Evolutionary conservation across 2,888 invertebrate species (phyloP).

Genomic region (Caenorhabditis sp.): DNA sequence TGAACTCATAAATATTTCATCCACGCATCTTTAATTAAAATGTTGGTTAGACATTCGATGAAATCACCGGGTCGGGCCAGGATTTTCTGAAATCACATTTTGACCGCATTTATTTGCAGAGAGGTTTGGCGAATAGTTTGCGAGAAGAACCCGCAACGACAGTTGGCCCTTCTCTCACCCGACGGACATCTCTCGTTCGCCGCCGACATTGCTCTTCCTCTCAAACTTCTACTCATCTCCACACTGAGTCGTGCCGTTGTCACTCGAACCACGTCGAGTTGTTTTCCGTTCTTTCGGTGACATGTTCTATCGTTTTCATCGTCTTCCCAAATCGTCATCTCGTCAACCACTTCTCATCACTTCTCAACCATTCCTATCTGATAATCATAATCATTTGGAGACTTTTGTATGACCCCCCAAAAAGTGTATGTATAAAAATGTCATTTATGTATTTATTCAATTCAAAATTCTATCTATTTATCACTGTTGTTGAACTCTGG

Average conservation of each 20-base stretch:
- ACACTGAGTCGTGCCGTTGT: conserved; percentile 35
- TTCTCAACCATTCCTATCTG: conserved; percentile 23
- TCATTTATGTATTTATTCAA: background rate
- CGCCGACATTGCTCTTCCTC: conserved; percentile 32
- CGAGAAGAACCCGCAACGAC: conserved; percentile 35
- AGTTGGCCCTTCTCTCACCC: conserved; percentile 24
- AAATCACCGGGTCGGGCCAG: too few relatives aligned
- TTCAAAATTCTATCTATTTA: background rate
- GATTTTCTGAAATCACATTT: too few relatives aligned
- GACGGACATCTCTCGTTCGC: conserved; percentile 33
- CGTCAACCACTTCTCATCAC: conserved; percentile 24
- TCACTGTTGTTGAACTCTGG: conserved; percentile 17
- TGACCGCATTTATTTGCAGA: conserved; percentile 10
- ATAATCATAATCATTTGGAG: conserved; percentile 37
- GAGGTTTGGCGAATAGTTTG: conserved; percentile 38
- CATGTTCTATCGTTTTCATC: background rate
- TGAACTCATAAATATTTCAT: background rate
- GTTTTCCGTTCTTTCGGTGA: conserved; percentile 28
- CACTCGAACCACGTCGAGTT: conserved; percentile 23
- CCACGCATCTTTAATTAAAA: background rate
- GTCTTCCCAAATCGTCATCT: conserved; percentile 7
- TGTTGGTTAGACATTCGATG: too few relatives aligned
- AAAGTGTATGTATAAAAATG: background rate
- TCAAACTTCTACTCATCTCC: conserved; percentile 38
- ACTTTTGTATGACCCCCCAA: conserved; percentile 13